Evolutionary conservation across 2,888 invertebrate genomes (phyloP), one percentile per base, ranked within the genome.

Genomic region (Chrysina gloriosa): DNA sequence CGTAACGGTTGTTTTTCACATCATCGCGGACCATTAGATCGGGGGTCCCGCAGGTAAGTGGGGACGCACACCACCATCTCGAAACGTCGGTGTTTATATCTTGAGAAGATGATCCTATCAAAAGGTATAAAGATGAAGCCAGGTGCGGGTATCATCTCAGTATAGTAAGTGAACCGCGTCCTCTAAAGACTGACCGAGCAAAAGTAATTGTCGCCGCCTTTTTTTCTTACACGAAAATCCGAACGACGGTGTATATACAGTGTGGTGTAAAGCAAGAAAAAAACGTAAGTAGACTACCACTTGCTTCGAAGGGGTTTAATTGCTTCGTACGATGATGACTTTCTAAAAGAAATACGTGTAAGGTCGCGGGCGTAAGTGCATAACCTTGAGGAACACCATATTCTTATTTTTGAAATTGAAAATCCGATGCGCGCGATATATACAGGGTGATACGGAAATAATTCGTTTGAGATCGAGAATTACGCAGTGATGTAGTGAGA

Each of bases 391-490:
- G 29, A 16, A 29, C n/a, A n/a, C 52, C 29, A 29, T 48, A 48
- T 48, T 48, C 48, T 3, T 52, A 14, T 11, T 14, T 16, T 52
- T 14, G 52, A 52, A 27, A 52, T 19, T 9, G 19, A 23, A 16
- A 42, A 16, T 42, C n/a, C n/a, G 7, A 42, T 42, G 14, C 42
- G 19, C 7, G 42, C 21, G n/a, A 9, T 48, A n/a, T 52, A 52
- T 52, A 52, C 52, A 52, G 52, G 52, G 52, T 16, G 52, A 52
- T n/a, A n/a, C n/a, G n/a, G n/a, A n/a, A n/a, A n/a, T n/a, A n/a
- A n/a, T n/a, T n/a, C n/a, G n/a, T n/a, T n/a, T n/a, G n/a, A n/a
- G n/a, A n/a, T n/a, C n/a, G n/a, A n/a, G n/a, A n/a, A n/a, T n/a
- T n/a, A n/a, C n/a, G n/a, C n/a, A n/a, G n/a, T n/a, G n/a, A n/a